Percentiles rank a stretch among this genome's conserved stretches.
These are phyloP conservation scores for Microctonus aethiopoides DNA, from an alignment of 2,888 invertebrate genomes.

Conservation along the genomic window DNA sequence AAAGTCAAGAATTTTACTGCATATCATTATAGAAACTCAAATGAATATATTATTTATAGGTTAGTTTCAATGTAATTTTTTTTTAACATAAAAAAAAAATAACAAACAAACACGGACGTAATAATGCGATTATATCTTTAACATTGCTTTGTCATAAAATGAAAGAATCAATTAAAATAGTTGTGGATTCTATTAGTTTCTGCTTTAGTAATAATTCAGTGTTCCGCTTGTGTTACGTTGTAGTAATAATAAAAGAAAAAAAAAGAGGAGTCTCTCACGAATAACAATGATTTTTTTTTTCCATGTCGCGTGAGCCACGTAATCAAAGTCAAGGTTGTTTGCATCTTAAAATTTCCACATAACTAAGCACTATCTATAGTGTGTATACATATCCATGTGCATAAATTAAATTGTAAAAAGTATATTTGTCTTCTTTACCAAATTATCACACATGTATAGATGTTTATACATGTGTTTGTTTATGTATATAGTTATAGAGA, in stretches of 20 bases:
- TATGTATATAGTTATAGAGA: background rate
- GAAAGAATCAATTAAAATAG: background rate
- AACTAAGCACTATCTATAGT: background rate
- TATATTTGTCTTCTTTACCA: background rate
- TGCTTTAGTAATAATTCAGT: background rate
- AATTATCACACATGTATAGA: background rate
- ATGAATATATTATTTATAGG: background rate
- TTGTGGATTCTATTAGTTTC: background rate
- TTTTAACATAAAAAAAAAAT: background rate
- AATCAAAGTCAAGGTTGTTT: conserved; percentile 50
- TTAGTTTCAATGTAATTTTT: background rate
- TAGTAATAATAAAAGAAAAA: background rate
- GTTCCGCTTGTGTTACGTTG: background rate
- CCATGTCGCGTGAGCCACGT: conserved; percentile 40
- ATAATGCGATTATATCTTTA: background rate
- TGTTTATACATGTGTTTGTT: background rate
- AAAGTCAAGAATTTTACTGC: no score
- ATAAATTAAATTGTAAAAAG: background rate
- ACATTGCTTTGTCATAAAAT: background rate
- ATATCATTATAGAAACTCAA: no score
- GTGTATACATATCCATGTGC: background rate
- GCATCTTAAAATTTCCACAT: conserved; percentile 43
- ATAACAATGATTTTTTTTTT: background rate
- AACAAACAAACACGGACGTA: background rate
- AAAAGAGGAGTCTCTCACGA: background rate